phyloP scores from a whole-genome alignment of 2,888 invertebrate species.

The Drosophila anomelani region DNA sequence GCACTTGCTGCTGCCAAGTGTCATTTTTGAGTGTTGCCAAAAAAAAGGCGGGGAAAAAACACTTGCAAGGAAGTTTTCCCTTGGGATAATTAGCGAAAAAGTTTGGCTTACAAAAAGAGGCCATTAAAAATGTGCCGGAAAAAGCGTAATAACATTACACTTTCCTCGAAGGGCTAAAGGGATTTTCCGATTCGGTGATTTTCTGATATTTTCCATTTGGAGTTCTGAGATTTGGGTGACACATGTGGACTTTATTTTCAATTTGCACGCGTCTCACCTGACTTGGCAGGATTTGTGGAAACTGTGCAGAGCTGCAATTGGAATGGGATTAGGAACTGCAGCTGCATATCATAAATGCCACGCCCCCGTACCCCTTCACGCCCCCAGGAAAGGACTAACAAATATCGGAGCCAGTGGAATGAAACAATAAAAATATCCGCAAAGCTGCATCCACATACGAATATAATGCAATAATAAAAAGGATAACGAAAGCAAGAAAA shows the following conservation, averaged over 20 bases:
- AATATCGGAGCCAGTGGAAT: constrained; percentile 53
- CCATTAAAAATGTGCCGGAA: constrained; percentile 19
- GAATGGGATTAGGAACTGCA: constrained; percentile 36
- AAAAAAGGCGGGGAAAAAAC: neutral
- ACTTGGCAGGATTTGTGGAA: constrained; percentile 18
- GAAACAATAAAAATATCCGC: constrained; percentile 68
- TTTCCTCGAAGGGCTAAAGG: neutral
- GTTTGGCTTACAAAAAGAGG: constrained; percentile 38
- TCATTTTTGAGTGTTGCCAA: constrained; percentile 45
- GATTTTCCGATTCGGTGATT: neutral
- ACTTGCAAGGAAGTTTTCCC: neutral
- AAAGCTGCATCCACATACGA: constrained; percentile 31
- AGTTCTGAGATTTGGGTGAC: constrained; percentile 20
- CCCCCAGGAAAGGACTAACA: neutral
- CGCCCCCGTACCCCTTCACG: neutral
- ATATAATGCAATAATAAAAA: constrained; percentile 46
- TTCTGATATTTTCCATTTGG: neutral
- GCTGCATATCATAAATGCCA: constrained; percentile 47
- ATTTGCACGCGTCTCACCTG: constrained; percentile 28
- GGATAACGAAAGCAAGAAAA: constrained; percentile 47
- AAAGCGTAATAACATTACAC: constrained; percentile 13
- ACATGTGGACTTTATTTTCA: constrained; percentile 24
- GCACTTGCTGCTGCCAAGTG: constrained; percentile 43
- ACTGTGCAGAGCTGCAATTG: constrained; percentile 11
- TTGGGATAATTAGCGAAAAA: constrained; percentile 43